Base-by-base conservation (phyloP, 2,797 vertebrate genomes). In the Rhinophrynus dorsalis region DNA sequence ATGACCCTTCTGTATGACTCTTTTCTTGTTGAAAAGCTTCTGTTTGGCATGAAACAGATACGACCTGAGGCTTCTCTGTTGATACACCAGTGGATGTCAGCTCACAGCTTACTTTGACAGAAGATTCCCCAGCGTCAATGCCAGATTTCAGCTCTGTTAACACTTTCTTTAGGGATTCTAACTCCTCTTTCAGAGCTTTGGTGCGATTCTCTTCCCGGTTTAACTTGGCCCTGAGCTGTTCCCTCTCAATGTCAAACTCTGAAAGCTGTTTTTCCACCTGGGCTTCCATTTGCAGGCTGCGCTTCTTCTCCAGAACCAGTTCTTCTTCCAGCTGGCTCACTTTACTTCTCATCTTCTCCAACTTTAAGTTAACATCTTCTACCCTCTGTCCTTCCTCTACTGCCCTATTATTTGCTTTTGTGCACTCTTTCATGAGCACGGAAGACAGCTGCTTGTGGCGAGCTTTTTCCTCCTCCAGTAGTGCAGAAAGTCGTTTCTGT, bases 401-500 rank as follows among this genome's bases (percentile, higher is more conserved):
- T 1, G 94, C 95, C 82, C 93, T 94, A 76, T 87, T 89, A 66
- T 83, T 93, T 80, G 95, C 94, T 47, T 90, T 94, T 83, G 97
- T 96, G 78, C 96, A 95, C 84, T 99, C 94, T 35, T 92, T 83
- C 2, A 91, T 90, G 61, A 99, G 90, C 76, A 90, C 83, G 6
- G 95, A 93, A 0, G 95, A 95, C 6, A 98, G 87, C 56, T 96
- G 92, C 78, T 97, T 94, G 83, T 98, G 94, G 56, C 94, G 92
- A 18, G 91, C 84, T 44, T 94, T 90, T 0, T 95, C 93, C 76
- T 98, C 94, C 74, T 97, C 94, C 75, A 91, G 74, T 84, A 94
- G 92, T 65, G 81, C 89, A 0, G 91, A 91, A 12, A 95, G 85
- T 69, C 90, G 88, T 47, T 89, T 92, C 67, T 92, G 93, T 11